Conservation (phyloP, 2,797 vertebrate genomes). For the Taenioides sp. region DNA sequence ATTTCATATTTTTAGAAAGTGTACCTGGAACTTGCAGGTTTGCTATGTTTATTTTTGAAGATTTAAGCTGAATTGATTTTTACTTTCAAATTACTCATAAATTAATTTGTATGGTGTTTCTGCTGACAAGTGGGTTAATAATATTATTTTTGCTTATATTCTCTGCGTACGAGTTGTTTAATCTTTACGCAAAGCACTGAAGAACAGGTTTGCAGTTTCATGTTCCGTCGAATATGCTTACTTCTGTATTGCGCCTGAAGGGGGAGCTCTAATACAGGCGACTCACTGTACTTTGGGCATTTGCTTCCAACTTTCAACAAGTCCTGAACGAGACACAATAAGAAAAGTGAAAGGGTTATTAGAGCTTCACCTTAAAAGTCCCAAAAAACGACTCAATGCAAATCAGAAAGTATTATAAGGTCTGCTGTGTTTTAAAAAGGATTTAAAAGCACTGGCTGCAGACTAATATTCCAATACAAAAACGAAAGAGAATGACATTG, state of each 20-base stretch:
- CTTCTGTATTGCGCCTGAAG: constrained; percentile 75
- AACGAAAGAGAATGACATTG: constrained; percentile 34
- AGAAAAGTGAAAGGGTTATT: constrained; percentile 38
- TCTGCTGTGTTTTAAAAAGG: constrained; percentile 4
- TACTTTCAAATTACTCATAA: not conserved
- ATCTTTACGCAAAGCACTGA: not conserved
- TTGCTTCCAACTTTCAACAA: constrained; percentile 63
- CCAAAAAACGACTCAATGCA: constrained; percentile 17
- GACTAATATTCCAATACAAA: constrained; percentile 23
- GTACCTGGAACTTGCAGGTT: not conserved
- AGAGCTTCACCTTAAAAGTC: constrained; percentile 25
- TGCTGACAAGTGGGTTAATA: not conserved
- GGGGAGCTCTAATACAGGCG: constrained; percentile 87
- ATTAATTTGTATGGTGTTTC: not conserved
- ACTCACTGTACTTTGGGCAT: constrained; percentile 47
- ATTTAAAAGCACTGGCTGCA: constrained; percentile 21
- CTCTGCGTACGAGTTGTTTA: not conserved
- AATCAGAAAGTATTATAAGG: constrained; percentile 14
- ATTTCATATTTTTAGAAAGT: not conserved
- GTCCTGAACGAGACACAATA: constrained; percentile 38
- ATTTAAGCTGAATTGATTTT: not conserved
- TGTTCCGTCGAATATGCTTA: constrained; percentile 10
- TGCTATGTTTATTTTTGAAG: not conserved
- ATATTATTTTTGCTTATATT: not conserved
- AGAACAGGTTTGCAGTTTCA: not conserved